A percentile compares a stretch with the other conserved stretches of the same genome.
Evolutionary conservation across 2,797 vertebrate genomes (phyloP).

Genomic region (Tauraco hartlaubi): DNA sequence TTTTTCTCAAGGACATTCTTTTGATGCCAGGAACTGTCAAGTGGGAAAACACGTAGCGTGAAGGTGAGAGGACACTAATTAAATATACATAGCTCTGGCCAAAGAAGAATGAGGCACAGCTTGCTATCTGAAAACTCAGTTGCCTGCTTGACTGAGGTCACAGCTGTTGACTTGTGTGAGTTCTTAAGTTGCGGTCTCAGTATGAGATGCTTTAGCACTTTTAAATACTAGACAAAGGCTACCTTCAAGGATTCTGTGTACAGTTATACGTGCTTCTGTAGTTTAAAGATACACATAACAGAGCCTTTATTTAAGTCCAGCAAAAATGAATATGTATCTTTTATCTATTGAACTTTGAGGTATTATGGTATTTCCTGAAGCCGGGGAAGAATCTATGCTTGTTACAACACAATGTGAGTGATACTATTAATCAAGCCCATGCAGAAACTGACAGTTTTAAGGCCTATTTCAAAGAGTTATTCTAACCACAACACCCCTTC

Average conservation of each 20-base stretch:
- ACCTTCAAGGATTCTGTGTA: slow-evolving; percentile 23
- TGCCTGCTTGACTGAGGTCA: slow-evolving; percentile 90
- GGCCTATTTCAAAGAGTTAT: not conserved
- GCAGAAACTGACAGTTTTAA: not conserved
- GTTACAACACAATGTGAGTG: not conserved
- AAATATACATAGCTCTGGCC: slow-evolving; percentile 91
- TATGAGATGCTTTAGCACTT: slow-evolving; percentile 26
- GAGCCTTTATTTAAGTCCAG: not conserved
- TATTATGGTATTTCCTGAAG: not conserved
- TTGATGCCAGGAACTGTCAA: slow-evolving; percentile 96
- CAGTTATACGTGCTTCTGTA: not conserved
- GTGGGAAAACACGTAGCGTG: slow-evolving; percentile 89
- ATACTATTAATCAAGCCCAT: not conserved
- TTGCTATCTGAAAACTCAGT: slow-evolving; percentile 91
- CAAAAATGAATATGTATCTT: not conserved
- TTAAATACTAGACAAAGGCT: slow-evolving; percentile 39
- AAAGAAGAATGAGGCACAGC: slow-evolving; percentile 92
- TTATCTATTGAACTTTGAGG: not conserved
- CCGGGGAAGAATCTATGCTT: not conserved
- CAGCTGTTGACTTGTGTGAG: slow-evolving; percentile 84
- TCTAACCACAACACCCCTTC: not conserved
- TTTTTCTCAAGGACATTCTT: slow-evolving; percentile 96
- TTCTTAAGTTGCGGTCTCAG: slow-evolving; percentile 53
- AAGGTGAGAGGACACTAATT: slow-evolving; percentile 98
- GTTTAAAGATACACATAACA: not conserved